Base-by-base conservation (phyloP, 2,113 vertebrate species). In the Tetrao urogallus region DNA sequence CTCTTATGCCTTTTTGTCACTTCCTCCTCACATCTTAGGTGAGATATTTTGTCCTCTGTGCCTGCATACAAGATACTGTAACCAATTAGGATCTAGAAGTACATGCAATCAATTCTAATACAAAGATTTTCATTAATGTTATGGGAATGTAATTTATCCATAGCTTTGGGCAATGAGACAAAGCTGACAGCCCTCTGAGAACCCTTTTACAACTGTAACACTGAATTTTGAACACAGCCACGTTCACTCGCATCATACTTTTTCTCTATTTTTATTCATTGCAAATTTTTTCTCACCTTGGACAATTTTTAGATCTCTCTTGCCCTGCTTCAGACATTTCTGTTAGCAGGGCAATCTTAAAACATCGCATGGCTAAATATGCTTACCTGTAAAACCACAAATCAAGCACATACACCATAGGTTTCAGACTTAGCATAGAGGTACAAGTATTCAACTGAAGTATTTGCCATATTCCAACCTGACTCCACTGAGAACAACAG, bases 401-500 rank as follows among this genome's bases (percentile, higher is more conserved):
- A 89, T 94, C 74, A 89, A 4, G 25, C 74, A 50, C 19, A 48
- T 81, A 92, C 80, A 95, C 61, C 72, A 89, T 73, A 52, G 89
- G 83, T 95, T 95, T 93, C 88, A 30, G 61, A 57, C 14, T 42
- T 78, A 48, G 18, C 45, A 25, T 4, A 81, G n/a, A 38, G 36
- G 42, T 81, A 93, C 50, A 79, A 77, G 71, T 83, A 93, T 88
- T 92, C 86, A 79, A 66, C 94, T 82, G 87, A 89, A 89, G 32
- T 78, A 40, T 94, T 94, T 93, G 66, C 78, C 48, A 76, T 94
- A 92, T 94, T 91, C 88, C 63, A 94, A 43, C 52, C 69, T 45
- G 56, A 52, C 32, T 78, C 70, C 57, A 81, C 54, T 56, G 48
- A 94, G 95, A 96, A 93, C 57, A 95, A 94, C 70, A 71, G 65